phyloP scores from a whole-genome alignment of 92 coral and sea anemone genomes.

The Pocillopora grandis region DNA sequence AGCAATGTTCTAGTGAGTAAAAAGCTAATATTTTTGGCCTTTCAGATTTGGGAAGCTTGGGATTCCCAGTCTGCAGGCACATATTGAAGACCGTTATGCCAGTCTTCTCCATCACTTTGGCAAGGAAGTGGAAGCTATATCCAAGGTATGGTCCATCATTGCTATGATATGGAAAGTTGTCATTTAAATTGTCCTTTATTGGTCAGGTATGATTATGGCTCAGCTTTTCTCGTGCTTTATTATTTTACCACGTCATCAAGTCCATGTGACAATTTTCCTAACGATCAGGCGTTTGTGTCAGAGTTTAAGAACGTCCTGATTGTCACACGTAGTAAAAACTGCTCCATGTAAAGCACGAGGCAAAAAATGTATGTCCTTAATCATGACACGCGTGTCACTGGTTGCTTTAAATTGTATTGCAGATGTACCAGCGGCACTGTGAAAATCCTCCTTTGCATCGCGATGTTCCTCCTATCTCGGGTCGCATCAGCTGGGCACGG shows the following conservation, averaged over 20 bases:
- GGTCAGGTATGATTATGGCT: too few relatives aligned
- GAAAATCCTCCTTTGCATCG: slow-evolving; percentile 80
- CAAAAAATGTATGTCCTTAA: too few relatives aligned
- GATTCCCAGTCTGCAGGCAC: slow-evolving; percentile 70
- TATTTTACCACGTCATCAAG: too few relatives aligned
- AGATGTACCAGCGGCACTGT: slow-evolving; percentile 77
- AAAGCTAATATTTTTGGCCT: not conserved
- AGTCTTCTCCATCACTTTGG: slow-evolving; percentile 72
- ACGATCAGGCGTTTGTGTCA: too few relatives aligned
- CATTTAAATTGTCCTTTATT: too few relatives aligned
- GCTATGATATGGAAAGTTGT: too few relatives aligned
- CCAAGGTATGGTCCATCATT: slow-evolving; percentile 52
- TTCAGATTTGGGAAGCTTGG: slow-evolving; percentile 79
- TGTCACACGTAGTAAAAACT: too few relatives aligned
- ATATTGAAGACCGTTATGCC: slow-evolving; percentile 66
- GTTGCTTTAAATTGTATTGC: not conserved
- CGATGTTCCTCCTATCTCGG: slow-evolving; percentile 82
- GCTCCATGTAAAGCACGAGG: too few relatives aligned
- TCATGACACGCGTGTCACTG: not conserved
- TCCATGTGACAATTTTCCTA: too few relatives aligned
- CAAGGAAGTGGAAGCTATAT: slow-evolving; percentile 77
- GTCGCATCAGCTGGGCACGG: slow-evolving; percentile 84
- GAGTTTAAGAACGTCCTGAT: too few relatives aligned
- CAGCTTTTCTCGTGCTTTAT: too few relatives aligned
- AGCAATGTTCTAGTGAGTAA: too few relatives aligned